Evolutionary conservation across 2,888 invertebrate genomes (phyloP).

Genomic region (Pseudococcus viburni): DNA sequence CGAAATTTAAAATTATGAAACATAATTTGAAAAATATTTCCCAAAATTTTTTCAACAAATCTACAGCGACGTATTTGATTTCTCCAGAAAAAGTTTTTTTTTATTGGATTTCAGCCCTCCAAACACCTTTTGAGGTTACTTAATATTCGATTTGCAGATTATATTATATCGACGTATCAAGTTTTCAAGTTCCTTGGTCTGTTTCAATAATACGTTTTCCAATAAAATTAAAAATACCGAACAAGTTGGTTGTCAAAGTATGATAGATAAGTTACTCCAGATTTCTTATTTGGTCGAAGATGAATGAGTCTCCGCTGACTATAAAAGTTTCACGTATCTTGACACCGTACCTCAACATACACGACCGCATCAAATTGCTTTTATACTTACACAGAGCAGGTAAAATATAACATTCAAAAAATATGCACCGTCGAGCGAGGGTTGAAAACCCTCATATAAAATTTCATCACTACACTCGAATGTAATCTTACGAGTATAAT

Average conservation of each 20-base stretch:
- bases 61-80: too few relatives aligned
- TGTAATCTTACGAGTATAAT: neutral
- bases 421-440: neutral
- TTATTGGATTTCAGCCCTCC: too few relatives aligned
- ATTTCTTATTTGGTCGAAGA: constrained; percentile 34
- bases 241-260: constrained; percentile 17
- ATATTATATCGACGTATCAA: neutral
- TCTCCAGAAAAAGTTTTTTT: too few relatives aligned
- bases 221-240: constrained; percentile 5
- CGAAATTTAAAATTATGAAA: too few relatives aligned
- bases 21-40: too few relatives aligned
- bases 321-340: neutral
- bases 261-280: constrained; percentile 33
- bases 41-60: too few relatives aligned
- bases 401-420: neutral
- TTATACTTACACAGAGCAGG: neutral
- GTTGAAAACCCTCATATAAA: neutral
- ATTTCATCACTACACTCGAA: neutral
- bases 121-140: too few relatives aligned
- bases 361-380: neutral
- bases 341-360: neutral
- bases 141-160: neutral
- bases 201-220: neutral
- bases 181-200: neutral
- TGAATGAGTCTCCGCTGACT: constrained; percentile 30